Evolutionary conservation across 1,140 invertebrate genomes (phyloP), one percentile per base, ranked within the genome.

Genomic region (Temnothorax nylanderi): DNA sequence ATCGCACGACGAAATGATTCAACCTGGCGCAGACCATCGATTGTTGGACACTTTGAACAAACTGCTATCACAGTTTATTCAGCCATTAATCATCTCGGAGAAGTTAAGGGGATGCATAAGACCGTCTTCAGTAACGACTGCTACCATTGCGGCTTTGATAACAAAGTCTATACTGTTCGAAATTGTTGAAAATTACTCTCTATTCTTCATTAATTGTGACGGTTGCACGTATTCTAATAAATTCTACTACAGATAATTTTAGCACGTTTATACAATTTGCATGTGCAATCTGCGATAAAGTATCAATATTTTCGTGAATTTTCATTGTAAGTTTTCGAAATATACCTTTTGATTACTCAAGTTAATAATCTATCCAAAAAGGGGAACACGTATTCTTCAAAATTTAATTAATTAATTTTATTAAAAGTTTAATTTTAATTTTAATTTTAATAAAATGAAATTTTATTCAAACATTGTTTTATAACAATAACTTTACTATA

Each of bases 21-120:
- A 41, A 60, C 87, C 71, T 60, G 49, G 44, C 41, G 16, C 51
- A 47, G 6, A 47, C 11, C 32, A 82, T 86, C 91, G 88, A 90
- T 92, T 91, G 82, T 91, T 89, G 84, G 86, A 56, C 88, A 62
- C 72, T 54, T 78, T 49, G 65, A 85, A 88, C 88, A 90, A 88
- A 90, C 89, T 88, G 88, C 85, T 92, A 92, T 91, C 71, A 87
- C 89, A 88, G 89, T 90, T 89, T 88, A 89, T 90, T 90, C 87
- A 86, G 54, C 65, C 89, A 92, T 91, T 92, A 92, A 90, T 93
- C 93, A 92, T 86, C 86, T 37, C 44, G 56, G 69, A 85, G 71
- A 74, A 87, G 85, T 54, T 78, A 37, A 67, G 41, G 56, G 8
- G 62, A 88, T 77, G 58, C 88, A 87, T 18, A 62, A 89, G 85